Base-by-base conservation (phyloP, 2,888 invertebrate genomes). In the Lottia gigantea region DNA sequence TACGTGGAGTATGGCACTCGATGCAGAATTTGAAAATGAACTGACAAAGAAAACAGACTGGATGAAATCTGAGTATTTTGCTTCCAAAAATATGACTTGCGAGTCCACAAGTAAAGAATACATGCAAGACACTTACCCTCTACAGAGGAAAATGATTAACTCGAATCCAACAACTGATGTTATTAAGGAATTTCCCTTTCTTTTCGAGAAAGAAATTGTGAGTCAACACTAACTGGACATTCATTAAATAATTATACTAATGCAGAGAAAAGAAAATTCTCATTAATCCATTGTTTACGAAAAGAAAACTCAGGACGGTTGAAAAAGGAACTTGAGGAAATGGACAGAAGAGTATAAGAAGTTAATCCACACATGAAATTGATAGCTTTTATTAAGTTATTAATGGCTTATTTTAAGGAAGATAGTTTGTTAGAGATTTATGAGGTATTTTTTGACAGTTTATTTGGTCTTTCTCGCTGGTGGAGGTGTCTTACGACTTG, bases 191-290 rank as follows among this genome's bases (percentile, higher is more conserved):
- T 55, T 55, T 19, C 55, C 55, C 7, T 55, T 12, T 19, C 23
- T 55, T 8, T 55, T 55, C 12, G 19, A 55, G 12, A 55, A 23
- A 55, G 55, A 55, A 23, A 55, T 55, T 14, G 11, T 55, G 19
- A 3, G 55, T 55, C 19, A 19, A 55, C 55, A 19, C 55, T 55
- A 55, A 55, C 55, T 23, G 49, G 49, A n/a, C 49, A 49, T 49
- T n/a, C 49, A 12, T 49, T 49, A 49, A 19, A 49, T n/a, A 49
- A 49, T 49, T 49, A 49, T 49, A 19, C 49, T n/a, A 49, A 16
- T 11, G 49, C 49, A 16, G n/a, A 49, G 16, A 49, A 49, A 49
- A 49, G 49, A 49, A 49, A 49, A 49, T 49, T 49, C 49, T 49
- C 49, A 49, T 15, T 49, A 8, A 49, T 49, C 19, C 49, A 49